A percentile compares a stretch with the other conserved stretches of the same genome.
phyloP scores from a whole-genome alignment of 2,888 invertebrate species.

The Brachypalpus laphriformis region DNA sequence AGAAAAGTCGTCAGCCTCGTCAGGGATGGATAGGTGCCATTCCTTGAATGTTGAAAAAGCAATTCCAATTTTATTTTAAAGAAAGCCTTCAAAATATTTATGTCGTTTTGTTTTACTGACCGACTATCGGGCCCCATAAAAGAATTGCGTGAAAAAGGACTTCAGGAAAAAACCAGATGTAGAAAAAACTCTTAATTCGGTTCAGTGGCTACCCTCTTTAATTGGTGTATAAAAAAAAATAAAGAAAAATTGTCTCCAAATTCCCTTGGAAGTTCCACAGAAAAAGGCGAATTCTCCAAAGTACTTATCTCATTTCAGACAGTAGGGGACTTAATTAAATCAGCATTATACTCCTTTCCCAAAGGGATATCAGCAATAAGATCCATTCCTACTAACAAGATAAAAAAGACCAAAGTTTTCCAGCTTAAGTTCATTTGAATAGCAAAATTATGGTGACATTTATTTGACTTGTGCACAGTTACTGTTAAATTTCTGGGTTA shows the following conservation, averaged over 20 bases:
- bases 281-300: constrained; percentile 13
- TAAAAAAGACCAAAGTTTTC: constrained; percentile 27
- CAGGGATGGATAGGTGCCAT: too few species aligned
- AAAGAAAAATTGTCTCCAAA: neutral
- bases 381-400: constrained; percentile 9
- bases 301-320: constrained; percentile 12
- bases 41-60: too few species aligned
- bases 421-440: constrained; percentile 37
- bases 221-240: neutral
- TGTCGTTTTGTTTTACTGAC: neutral
- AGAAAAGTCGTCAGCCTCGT: too few species aligned
- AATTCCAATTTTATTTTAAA: too few species aligned
- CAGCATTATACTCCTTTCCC: constrained; percentile 28
- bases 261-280: neutral
- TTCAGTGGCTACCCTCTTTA: neutral
- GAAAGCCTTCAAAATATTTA: too few species aligned
- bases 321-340: constrained; percentile 40
- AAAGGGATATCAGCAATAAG: constrained; percentile 38
- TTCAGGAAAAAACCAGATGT: neutral
- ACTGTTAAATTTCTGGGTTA: constrained; percentile 48
- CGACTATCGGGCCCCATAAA: too few species aligned
- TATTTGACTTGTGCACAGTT: constrained; percentile 54
- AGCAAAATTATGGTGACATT: constrained; percentile 39
- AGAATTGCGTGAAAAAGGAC: neutral
- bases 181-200: neutral